A percentile compares a stretch with the other conserved stretches of the same genome.
These are phyloP conservation scores for Nasonovia ribisnigri DNA, from an alignment of 2,888 invertebrate genomes.

Conservation along the genomic window DNA sequence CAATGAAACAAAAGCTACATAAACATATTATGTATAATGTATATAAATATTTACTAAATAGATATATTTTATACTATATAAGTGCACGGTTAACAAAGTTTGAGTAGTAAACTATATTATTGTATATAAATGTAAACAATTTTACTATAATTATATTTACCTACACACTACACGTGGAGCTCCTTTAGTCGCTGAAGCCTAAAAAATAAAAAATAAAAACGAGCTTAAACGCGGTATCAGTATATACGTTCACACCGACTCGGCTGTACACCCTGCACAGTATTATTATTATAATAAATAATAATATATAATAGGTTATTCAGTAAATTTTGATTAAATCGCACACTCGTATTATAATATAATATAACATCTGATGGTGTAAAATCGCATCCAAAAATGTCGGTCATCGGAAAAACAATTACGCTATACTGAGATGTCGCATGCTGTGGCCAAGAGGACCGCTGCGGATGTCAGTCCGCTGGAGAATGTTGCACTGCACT, in stretches of 20 bases:
- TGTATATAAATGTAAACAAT: no score
- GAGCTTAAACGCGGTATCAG: background rate
- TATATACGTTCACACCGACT: background rate
- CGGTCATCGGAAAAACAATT: background rate
- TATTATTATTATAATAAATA: background rate
- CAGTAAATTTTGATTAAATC: background rate
- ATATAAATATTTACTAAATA: background rate
- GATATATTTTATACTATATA: background rate
- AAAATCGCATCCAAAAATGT: background rate
- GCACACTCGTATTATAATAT: background rate
- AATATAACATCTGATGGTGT: background rate
- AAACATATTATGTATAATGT: background rate
- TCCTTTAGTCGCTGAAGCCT: no score
- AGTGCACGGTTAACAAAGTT: background rate
- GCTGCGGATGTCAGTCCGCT: background rate
- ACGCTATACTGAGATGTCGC: no score
- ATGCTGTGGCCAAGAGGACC: background rate
- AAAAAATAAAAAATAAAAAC: background rate
- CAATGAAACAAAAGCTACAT: background rate
- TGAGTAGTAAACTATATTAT: no score
- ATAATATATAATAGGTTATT: background rate
- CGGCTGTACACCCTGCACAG: background rate
- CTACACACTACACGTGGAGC: no score
- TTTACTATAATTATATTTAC: no score
- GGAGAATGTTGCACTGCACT: background rate